Evolutionary conservation across 2,113 vertebrate species (phyloP), one percentile per base, ranked within the genome.

Genomic region (Ailuropoda melanoleuca): DNA sequence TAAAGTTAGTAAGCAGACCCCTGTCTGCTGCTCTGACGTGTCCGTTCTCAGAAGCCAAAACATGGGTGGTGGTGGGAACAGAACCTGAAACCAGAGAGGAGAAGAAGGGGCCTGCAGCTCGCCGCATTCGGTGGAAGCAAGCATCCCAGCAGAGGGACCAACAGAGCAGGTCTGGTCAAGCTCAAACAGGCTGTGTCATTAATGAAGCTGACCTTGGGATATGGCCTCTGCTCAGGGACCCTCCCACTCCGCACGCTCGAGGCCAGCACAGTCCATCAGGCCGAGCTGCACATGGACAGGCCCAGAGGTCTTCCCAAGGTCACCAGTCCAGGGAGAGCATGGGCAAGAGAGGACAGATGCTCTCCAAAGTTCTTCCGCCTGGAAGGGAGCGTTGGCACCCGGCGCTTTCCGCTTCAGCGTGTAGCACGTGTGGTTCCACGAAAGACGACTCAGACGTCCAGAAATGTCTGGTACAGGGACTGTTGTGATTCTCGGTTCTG

Each of bases 171-270:
- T 10, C 46, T 2, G 4, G n/a, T 3, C 4, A 18, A 39, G 39
- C 31, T 48, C 39, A 48, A 2, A 18, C 37, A 29, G 9, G 23
- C 23, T 18, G 31, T 53, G 81, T 24, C 12, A 9, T 46, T 17
- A 24, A 19, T 1, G 3, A 2, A 50, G 60, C 12, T 12, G 37
- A 8, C 6, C 7, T 23, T 1, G 19, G 43, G 17, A 6, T 2
- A 23, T 4, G 9, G 39, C 43, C 12, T 50, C 21, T 4, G 11
- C 26, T 46, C 13, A 2, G 29, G 34, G 24, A 13, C 6, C 18
- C 50, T 74, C 34, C 3, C 4, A 34, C 34, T 68, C 60, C 3
- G 4, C 15, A 18, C 19, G 17, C 80, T 8, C 3, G 3, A 21
- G 39, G 74, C 43, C 31, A 24, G 2, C 70, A 9, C 9, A 1